A percentile compares a stretch with the other conserved stretches of the same genome.
Evolutionary conservation across 2,888 invertebrate genomes (phyloP).

Genomic region (Schizotus pectinicornis): DNA sequence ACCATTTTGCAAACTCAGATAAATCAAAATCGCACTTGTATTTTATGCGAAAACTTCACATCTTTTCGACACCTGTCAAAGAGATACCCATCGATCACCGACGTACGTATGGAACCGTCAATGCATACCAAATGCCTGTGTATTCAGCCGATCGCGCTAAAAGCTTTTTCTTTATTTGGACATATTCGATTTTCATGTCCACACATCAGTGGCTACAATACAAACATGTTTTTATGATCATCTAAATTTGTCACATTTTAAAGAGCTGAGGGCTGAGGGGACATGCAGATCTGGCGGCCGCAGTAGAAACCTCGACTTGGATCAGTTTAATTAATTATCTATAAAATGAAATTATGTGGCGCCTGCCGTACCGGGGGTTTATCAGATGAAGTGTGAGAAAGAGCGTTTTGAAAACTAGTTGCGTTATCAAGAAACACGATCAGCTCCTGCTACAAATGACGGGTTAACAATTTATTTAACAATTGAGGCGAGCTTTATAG

Average conservation of each 20-base stretch:
- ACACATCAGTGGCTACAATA: constrained; percentile 23
- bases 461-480: constrained; percentile 1
- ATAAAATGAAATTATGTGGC: constrained; percentile 28
- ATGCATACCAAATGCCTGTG: constrained; percentile 44
- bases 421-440: constrained; percentile 22
- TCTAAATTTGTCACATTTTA: constrained; percentile 17
- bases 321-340: constrained; percentile 16
- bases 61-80: constrained; percentile 48
- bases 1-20: constrained; percentile 38
- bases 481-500: constrained; percentile 12
- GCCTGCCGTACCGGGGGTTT: constrained; percentile 13
- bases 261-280: constrained; percentile 2
- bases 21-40: constrained; percentile 44
- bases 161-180: constrained; percentile 34
- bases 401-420: constrained; percentile 13
- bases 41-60: constrained; percentile 48
- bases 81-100: constrained; percentile 44
- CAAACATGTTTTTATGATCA: constrained; percentile 17
- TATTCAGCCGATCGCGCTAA: constrained; percentile 31
- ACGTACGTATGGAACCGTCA: constrained; percentile 38
- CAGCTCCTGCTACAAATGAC: constrained; percentile 1
- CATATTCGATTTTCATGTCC: constrained; percentile 27
- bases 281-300: not conserved
- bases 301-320: constrained; percentile 1
- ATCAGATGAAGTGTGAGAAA: constrained; percentile 16